These are phyloP conservation scores for Lutjanus campechanus DNA, from an alignment of 2,797 vertebrate species.

Conservation along the genomic window DNA sequence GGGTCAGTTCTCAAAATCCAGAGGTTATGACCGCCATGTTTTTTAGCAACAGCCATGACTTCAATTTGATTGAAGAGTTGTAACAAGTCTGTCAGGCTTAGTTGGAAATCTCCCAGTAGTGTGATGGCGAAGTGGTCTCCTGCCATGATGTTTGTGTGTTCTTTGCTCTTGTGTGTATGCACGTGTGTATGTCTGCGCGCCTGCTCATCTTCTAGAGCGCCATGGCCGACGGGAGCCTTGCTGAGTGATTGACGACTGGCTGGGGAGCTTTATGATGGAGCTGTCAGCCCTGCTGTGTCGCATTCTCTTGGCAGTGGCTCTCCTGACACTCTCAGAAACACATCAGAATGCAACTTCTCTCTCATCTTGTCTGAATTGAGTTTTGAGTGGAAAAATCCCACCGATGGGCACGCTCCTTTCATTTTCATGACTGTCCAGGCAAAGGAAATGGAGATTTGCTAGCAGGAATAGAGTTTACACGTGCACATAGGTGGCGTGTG, in stretches of 20 bases:
- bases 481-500: constrained; percentile 17
- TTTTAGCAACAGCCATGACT: constrained; percentile 32
- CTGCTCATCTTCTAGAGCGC: constrained; percentile 60
- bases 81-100: constrained; percentile 58
- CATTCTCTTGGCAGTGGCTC: constrained; percentile 75
- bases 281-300: constrained; percentile 80
- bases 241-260: constrained; percentile 81
- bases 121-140: constrained; percentile 51
- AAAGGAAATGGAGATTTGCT: constrained; percentile 49
- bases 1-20: constrained; percentile 15
- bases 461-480: constrained; percentile 7
- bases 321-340: constrained; percentile 71
- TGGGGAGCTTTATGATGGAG: constrained; percentile 82
- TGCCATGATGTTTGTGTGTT: constrained; percentile 48
- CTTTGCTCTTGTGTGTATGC: constrained; percentile 2
- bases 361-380: constrained; percentile 65
- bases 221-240: constrained; percentile 65
- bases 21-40: background rate
- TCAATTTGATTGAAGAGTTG: constrained; percentile 61
- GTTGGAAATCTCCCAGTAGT: constrained; percentile 54
- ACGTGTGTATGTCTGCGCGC: constrained; percentile 38
- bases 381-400: constrained; percentile 64
- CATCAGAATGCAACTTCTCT: constrained; percentile 69
- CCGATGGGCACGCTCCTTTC: constrained; percentile 17
- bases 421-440: constrained; percentile 35